Conservation (phyloP, 1,140 invertebrate genomes). For the Bombus waltoni region DNA sequence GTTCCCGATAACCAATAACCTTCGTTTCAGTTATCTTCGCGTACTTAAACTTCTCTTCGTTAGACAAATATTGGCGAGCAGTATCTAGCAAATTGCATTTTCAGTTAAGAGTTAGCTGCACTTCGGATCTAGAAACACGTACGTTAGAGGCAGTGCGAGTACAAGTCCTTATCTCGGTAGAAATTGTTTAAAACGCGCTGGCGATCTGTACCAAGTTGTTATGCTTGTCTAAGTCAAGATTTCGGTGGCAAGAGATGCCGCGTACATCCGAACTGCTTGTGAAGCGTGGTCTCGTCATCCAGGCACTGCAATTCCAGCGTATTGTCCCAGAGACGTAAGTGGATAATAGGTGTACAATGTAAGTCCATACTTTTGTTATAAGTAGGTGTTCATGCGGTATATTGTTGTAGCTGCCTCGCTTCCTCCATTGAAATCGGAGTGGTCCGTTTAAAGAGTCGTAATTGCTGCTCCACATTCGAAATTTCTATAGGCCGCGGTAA, state of each 20-base stretch:
- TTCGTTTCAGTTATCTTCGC: neutral
- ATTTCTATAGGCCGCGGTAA: conserved; percentile 30
- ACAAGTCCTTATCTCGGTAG: neutral
- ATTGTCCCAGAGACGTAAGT: conserved; percentile 72
- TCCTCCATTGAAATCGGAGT: conserved; percentile 64
- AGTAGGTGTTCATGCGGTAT: conserved; percentile 57
- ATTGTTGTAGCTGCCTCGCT: conserved; percentile 64
- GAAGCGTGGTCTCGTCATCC: conserved; percentile 68
- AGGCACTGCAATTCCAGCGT: conserved; percentile 69
- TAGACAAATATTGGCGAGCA: neutral
- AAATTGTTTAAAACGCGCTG: neutral
- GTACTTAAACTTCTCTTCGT: neutral
- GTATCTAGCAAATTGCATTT: neutral
- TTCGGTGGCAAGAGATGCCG: conserved; percentile 56
- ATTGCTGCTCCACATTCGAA: conserved; percentile 60
- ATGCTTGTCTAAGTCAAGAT: conserved; percentile 1
- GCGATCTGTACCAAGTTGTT: neutral
- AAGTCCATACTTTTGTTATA: conserved; percentile 65
- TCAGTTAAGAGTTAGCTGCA: neutral
- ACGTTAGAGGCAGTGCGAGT: neutral
- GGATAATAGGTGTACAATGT: conserved; percentile 71
- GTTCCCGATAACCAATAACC: neutral
- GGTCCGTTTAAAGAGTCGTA: conserved; percentile 50
- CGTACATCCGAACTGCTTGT: conserved; percentile 52
- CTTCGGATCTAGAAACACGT: neutral